These are phyloP conservation scores for Listrodromus nycthemerus DNA, from an alignment of 2,888 invertebrate species.

Conservation along the genomic window DNA sequence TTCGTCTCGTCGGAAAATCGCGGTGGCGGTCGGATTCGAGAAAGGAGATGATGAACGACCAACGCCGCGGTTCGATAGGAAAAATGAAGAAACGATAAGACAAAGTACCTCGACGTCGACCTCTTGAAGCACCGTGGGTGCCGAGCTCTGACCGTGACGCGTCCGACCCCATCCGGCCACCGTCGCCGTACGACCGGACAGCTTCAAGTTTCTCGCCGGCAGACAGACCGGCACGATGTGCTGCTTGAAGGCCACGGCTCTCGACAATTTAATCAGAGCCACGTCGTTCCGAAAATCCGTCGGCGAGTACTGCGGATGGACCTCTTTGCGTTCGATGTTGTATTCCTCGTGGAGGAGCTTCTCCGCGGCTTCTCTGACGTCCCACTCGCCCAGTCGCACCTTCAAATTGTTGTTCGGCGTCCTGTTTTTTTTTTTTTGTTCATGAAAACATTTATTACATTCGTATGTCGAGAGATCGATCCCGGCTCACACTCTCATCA, in stretches of 20 bases:
- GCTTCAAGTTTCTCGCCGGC: constrained; percentile 91
- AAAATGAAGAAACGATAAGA: constrained; percentile 20
- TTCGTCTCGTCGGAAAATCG: not conserved
- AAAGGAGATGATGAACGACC: not conserved
- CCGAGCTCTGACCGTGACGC: constrained; percentile 94
- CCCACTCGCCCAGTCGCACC: constrained; percentile 96
- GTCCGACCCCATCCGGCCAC: constrained; percentile 97
- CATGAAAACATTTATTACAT: not conserved
- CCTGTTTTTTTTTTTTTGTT: constrained; percentile 84
- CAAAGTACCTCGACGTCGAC: constrained; percentile 93
- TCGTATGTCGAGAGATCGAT: not conserved
- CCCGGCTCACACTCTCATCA: not conserved
- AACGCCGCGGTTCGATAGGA: not conserved
- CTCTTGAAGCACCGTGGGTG: constrained; percentile 94
- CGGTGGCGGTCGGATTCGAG: not conserved
- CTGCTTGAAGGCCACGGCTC: constrained; percentile 94
- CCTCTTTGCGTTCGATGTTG: constrained; percentile 95
- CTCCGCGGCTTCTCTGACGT: constrained; percentile 94
- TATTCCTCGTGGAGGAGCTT: constrained; percentile 94
- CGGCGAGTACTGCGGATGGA: constrained; percentile 95
- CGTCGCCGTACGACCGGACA: constrained; percentile 95
- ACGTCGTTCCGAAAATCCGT: constrained; percentile 96
- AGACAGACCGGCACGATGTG: constrained; percentile 97
- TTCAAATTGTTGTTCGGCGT: constrained; percentile 95
- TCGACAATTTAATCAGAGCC: constrained; percentile 92